phyloP scores from a whole-genome alignment of 2,797 vertebrate species.

The Dipus sagitta region DNA sequence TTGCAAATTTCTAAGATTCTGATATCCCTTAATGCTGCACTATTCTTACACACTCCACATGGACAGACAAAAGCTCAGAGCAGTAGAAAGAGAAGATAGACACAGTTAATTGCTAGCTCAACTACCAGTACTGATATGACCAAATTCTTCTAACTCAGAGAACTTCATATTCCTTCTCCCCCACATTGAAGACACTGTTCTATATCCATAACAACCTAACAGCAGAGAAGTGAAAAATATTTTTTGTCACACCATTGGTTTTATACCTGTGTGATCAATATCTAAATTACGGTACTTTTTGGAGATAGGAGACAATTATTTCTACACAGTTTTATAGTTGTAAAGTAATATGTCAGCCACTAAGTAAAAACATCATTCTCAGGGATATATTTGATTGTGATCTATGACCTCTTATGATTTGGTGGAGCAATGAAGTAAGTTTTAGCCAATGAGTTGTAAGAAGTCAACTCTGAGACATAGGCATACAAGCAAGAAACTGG shows the following conservation, averaged over 20 bases:
- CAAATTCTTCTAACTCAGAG: not conserved
- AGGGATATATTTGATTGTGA: not conserved
- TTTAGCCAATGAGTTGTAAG: not conserved
- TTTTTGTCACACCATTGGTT: not conserved
- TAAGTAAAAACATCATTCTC: not conserved
- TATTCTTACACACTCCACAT: not conserved
- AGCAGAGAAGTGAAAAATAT: not conserved
- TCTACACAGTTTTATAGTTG: not conserved
- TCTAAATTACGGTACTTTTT: not conserved
- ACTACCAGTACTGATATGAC: not conserved
- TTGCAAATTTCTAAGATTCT: not conserved
- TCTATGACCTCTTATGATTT: not conserved
- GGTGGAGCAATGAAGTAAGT: not conserved
- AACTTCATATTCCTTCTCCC: not conserved
- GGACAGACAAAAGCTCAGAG: not conserved
- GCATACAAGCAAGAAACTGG: not conserved
- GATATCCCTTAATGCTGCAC: not conserved
- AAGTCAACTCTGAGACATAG: not conserved
- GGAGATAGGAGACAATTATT: not conserved
- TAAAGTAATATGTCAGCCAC: not conserved
- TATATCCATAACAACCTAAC: not conserved
- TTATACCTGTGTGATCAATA: not conserved
- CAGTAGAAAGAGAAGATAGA: no score
- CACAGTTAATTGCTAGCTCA: not conserved
- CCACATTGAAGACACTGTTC: not conserved